Evolutionary conservation across 2,888 invertebrate species (phyloP), one percentile per base, ranked within the genome.

Genomic region (Aporophyla nigra): DNA sequence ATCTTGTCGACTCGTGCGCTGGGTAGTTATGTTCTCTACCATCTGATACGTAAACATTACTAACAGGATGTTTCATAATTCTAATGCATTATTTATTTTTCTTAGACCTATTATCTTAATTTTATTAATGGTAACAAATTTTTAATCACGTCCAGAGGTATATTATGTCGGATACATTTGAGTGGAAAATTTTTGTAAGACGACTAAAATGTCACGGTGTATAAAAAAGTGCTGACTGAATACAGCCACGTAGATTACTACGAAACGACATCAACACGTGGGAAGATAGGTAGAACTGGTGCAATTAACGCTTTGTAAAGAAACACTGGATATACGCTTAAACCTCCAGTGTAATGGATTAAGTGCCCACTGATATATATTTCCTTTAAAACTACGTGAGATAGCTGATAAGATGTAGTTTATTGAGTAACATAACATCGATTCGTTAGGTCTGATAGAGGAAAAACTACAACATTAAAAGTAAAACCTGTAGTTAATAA

Each of bases 201-300:
- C n/a, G n/a, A n/a, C n/a, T n/a, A n/a, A n/a, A n/a, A n/a, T n/a
- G n/a, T n/a, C n/a, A n/a, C n/a, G n/a, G n/a, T n/a, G n/a, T n/a
- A n/a, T n/a, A 81, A 81, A 85, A 70, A 73, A 83, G 49, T 71
- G 59, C 63, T 82, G 83, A 82, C 53, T 53, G 59, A 71, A 72
- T 75, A n/a, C 54, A 40, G 54, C 62, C 75, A 65, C 63, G 65
- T 70, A 72, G 46, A 76, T 80, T 83, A 83, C 82, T 71, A 71
- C 24, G 80, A 89, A 90, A 78, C 83, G 88, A 87, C 86, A 83
- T 84, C 75, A 84, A 85, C 90, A 91, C 90, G 94, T 93, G 92
- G 93, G 92, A 87, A 90, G 86, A 81, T 92, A 92, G 90, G 80
- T 75, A 91, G 93, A 93, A 93, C 86, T 85, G 87, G 82, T 85